phyloP scores from a whole-genome alignment of 2,797 vertebrate genomes.

The Dendrocincla tyrannina region DNA sequence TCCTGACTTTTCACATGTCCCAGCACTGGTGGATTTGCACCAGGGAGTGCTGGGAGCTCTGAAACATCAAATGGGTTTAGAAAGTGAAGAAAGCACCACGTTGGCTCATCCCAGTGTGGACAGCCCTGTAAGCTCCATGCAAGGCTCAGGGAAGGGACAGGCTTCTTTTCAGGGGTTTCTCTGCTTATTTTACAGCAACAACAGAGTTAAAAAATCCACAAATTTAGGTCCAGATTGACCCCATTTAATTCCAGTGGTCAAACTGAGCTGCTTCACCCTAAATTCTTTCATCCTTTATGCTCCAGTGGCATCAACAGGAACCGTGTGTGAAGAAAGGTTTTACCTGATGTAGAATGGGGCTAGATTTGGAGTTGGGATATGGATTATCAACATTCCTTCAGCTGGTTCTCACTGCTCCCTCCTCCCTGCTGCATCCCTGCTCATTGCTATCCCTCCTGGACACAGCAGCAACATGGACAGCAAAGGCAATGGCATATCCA shows the following conservation, averaged over 20 bases:
- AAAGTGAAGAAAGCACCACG: neutral
- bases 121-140: neutral
- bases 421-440: neutral
- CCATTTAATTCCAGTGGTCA: neutral
- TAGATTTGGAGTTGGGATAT: rapidly evolving
- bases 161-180: neutral
- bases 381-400: neutral
- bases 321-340: neutral
- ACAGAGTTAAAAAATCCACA: rapidly evolving
- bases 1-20: neutral
- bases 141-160: neutral
- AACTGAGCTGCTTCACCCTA: neutral
- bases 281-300: rapidly evolving
- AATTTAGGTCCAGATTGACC: neutral
- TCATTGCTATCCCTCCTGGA: rapidly evolving
- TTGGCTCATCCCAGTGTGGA: neutral
- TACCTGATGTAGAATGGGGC: neutral
- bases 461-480: rapidly evolving
- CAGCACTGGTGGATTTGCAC: neutral
- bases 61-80: neutral
- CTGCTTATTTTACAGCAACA: neutral
- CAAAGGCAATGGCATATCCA: no score
- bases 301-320: neutral
- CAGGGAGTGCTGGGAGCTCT: rapidly evolving
- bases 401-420: neutral